These are phyloP conservation scores for Eutrigla gurnardus DNA, from an alignment of 2,797 vertebrate genomes.

Conservation along the genomic window DNA sequence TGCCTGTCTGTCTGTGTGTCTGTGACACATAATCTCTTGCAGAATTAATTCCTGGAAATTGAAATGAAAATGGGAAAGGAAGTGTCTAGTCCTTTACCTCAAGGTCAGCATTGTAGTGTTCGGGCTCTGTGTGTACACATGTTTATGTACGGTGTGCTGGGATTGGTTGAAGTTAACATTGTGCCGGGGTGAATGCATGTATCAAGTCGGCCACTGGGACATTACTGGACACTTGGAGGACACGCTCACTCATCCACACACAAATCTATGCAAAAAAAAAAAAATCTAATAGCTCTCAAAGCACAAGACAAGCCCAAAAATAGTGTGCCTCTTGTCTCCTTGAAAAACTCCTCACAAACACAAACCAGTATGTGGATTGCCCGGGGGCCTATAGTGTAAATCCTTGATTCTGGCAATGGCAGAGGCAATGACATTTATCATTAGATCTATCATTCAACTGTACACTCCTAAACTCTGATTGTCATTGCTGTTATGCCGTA, in stretches of 20 bases:
- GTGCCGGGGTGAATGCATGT: slow-evolving; percentile 5
- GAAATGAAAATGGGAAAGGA: slow-evolving; percentile 72
- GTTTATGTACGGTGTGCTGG: not conserved
- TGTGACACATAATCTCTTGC: slow-evolving; percentile 66
- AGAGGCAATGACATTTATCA: slow-evolving; percentile 62
- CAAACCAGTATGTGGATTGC: slow-evolving; percentile 19
- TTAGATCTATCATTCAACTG: slow-evolving; percentile 62
- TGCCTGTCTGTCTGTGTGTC: not conserved
- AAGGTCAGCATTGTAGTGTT: slow-evolving; percentile 71
- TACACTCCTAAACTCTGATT: slow-evolving; percentile 54
- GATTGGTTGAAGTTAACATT: slow-evolving; percentile 28
- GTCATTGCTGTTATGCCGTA: slow-evolving; percentile 57
- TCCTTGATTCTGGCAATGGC: slow-evolving; percentile 51
- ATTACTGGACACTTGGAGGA: slow-evolving; percentile 38
- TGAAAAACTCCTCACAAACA: slow-evolving; percentile 27
- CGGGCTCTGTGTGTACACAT: slow-evolving; percentile 2
- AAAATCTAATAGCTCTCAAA: slow-evolving; percentile 47
- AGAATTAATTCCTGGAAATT: slow-evolving; percentile 81
- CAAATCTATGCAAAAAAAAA: slow-evolving; percentile 7
- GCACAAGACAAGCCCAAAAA: slow-evolving; percentile 48
- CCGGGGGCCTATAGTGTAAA: slow-evolving; percentile 25
- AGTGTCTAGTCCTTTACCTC: slow-evolving; percentile 59
- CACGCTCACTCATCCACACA: not conserved
- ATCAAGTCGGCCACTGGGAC: slow-evolving; percentile 21
- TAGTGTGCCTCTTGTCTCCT: slow-evolving; percentile 48